Evolutionary conservation across 2,888 invertebrate species (phyloP), one percentile per base, ranked within the genome.

Genomic region (Arge pagana): DNA sequence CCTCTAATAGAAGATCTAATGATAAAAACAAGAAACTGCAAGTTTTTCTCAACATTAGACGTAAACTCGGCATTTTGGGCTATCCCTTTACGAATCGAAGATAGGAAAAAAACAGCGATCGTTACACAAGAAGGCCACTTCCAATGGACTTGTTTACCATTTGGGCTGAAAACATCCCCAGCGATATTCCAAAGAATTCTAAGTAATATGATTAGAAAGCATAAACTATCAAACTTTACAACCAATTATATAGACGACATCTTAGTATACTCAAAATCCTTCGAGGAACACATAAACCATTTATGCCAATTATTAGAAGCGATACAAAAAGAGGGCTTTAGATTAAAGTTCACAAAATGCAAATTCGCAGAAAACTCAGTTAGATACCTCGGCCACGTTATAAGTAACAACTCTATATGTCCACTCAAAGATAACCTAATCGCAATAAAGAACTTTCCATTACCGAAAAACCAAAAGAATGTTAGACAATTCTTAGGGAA

Each of bases 401-500:
- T 55, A 39, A 30, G 28, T 15, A n/a, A 48, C 13, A 55, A 55
- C 23, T n/a, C 21, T 21, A 28, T 58, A 1, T 35, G 13, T 21
- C 56, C 53, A 18, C 8, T 56, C 11, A 55, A 60, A 51, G 58
- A 59, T 13, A 58, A 62, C 40, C 49, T 62, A 37, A 56, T 54
- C 5, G 36, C 57, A 43, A 60, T 58, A 51, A 50, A 45, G 49
- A 55, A 58, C 10, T 53, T 55, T 21, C 48, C 41, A 5, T 7
- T 11, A 15, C 35, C 35, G 18, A 15, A 16, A 15, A 35, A 35
- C 35, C 15, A 10, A 16, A 35, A 35, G 18, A 15, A 35, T 7
- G 18, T 35, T 18, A 35, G 35, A n/a, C 35, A 35, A 35, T 35
- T 35, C n/a, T 10, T 35, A 35, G 35, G 35, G 18, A 35, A 35